Evolutionary conservation across 2,888 invertebrate genomes (phyloP), one percentile per base, ranked within the genome.

Genomic region (Litoditis marina): DNA sequence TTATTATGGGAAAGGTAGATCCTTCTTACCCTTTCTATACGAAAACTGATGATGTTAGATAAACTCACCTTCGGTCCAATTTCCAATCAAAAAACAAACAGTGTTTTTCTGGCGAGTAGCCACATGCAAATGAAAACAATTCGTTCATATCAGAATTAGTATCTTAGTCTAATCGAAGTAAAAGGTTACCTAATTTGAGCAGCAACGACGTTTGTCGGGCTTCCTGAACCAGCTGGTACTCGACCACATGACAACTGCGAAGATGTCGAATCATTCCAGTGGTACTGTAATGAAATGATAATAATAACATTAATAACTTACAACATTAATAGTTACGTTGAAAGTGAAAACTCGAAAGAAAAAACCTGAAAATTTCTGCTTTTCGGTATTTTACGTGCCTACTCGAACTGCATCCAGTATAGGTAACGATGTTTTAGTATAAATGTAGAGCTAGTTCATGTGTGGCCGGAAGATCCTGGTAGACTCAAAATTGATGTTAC

Each of bases 181-280:
- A 22, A 4, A 51, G 61, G 71, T 62, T 39, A 75, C 75, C 75
- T 71, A 75, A 71, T 68, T 75, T 75, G 32, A 71, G 65, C 49
- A 73, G 66, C 65, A 75, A 66, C 49, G 68, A 68, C 47, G 61
- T 69, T 53, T 74, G 74, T 27, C 76, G 60, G 16, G 76, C 76
- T 55, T 76, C 76, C 52, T 76, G 76, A 31, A 76, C 70, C 30
- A 71, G 60, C 51, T 76, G 76, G 52, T 76, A 76, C 52, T 76
- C 74, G 47, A 71, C 68, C 5, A 73, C 74, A 58, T 81, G 81
- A 60, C 81, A 81, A 67, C 79, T 79, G 34, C 78, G 66, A 60
- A 81, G 54, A 57, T 81, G 81, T 7, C 81, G 71, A 57, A 81
- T 82, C 81, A 81, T 81, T 49, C 81, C 81, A n/a, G 81, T 81